These are phyloP conservation scores for Rhynchomys soricoides DNA, from an alignment of 2,113 vertebrate species.

Conservation along the genomic window DNA sequence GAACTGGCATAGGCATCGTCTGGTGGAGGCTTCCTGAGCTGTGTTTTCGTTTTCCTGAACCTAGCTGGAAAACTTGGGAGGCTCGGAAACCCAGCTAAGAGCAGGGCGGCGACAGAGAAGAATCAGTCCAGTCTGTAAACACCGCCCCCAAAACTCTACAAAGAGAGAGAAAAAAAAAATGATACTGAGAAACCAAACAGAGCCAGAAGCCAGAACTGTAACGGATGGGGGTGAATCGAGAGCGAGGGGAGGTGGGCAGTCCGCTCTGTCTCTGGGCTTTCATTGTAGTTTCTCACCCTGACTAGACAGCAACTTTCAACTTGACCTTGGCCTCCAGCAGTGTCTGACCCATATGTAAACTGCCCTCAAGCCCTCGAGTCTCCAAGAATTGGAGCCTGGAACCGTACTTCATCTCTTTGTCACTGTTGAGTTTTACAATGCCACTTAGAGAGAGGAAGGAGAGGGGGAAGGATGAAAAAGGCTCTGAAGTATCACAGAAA, in stretches of 20 bases:
- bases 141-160: conserved; percentile 60
- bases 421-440: conserved; percentile 76
- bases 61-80: conserved; percentile 76
- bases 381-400: conserved; percentile 75
- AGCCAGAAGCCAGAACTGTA: conserved; percentile 25
- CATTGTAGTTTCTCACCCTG: conserved; percentile 89
- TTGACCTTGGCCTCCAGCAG: conserved; percentile 98
- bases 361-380: conserved; percentile 79
- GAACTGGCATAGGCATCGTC: conserved; percentile 58
- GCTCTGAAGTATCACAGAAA: conserved; percentile 60
- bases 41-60: conserved; percentile 67
- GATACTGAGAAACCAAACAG: neutral
- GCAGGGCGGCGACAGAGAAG: conserved; percentile 10
- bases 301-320: conserved; percentile 94
- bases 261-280: conserved; percentile 82
- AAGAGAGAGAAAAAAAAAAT: conserved; percentile 27
- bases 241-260: conserved; percentile 25
- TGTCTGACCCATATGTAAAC: conserved; percentile 88
- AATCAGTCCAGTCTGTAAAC: conserved; percentile 56
- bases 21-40: conserved; percentile 65
- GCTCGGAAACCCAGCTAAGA: conserved; percentile 45
- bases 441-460: conserved; percentile 71
- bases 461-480: neutral
- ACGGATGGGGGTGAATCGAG: neutral
- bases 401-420: conserved; percentile 75